Evolutionary conservation across 2,888 invertebrate genomes (phyloP).

Genomic region (Leucophenga maculata): DNA sequence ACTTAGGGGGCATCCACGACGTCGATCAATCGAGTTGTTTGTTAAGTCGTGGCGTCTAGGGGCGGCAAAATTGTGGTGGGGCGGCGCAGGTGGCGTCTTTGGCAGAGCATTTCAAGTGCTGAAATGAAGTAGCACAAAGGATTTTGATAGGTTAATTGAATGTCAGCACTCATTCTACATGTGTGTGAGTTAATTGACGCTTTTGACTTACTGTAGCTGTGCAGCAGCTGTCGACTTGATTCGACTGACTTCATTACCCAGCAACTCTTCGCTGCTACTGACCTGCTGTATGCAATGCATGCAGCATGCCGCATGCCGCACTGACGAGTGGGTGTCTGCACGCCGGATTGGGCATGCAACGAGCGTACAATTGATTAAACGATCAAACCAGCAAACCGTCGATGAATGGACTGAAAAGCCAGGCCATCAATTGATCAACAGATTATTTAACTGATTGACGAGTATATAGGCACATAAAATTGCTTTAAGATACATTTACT

Average conservation of each 20-base stretch:
- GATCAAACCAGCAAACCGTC: slow-evolving; percentile 42
- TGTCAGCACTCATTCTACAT: slow-evolving; percentile 42
- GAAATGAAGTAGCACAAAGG: not conserved
- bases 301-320: slow-evolving; percentile 41
- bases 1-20: no score
- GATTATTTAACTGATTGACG: no score
- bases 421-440: no score
- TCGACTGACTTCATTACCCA: not conserved
- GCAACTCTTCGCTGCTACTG: slow-evolving; percentile 1
- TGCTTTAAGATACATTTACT: no score
- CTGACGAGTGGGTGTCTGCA: slow-evolving; percentile 59
- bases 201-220: not conserved
- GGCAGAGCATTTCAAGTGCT: not conserved
- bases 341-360: slow-evolving; percentile 55
- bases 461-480: no score
- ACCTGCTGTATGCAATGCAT: slow-evolving; percentile 49
- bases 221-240: not conserved
- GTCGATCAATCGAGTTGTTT: not conserved
- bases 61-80: not conserved
- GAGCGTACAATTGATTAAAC: slow-evolving; percentile 61
- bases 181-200: slow-evolving; percentile 16
- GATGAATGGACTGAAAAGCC: no score
- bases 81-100: slow-evolving; percentile 34
- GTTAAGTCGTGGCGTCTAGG: slow-evolving; percentile 40
- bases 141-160: slow-evolving; percentile 52